Evolutionary conservation across 2,888 invertebrate genomes (phyloP).

Genomic region (Crepidodera aurea): DNA sequence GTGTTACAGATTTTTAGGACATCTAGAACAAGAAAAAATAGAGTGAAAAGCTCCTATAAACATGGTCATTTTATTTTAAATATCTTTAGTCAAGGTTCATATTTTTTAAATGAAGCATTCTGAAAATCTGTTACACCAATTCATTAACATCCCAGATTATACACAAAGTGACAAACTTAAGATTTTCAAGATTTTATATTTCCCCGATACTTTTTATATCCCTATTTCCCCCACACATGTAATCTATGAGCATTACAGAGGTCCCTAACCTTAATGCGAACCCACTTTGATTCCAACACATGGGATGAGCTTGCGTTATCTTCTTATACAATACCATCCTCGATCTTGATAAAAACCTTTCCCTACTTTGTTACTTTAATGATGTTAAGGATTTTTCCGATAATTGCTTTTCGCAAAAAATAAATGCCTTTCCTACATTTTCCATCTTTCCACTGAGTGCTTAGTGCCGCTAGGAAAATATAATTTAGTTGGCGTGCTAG

Average conservation of each 20-base stretch:
- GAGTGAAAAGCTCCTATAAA: no score
- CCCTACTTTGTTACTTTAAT: slow-evolving; percentile 44
- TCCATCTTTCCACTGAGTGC: slow-evolving; percentile 14
- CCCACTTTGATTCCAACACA: slow-evolving; percentile 45
- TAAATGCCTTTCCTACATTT: slow-evolving; percentile 16
- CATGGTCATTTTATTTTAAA: no score
- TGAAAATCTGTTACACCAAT: no score
- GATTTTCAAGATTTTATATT: no score
- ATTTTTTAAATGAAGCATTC: no score
- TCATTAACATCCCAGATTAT: no score
- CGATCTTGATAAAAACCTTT: slow-evolving; percentile 40
- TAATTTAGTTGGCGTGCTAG: slow-evolving; percentile 1
- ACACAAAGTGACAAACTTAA: no score
- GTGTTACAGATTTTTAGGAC: no score
- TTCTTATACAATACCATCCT: slow-evolving; percentile 39
- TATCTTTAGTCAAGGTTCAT: no score
- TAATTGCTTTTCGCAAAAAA: slow-evolving; percentile 40
- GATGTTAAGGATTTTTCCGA: slow-evolving; percentile 42
- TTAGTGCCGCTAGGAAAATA: slow-evolving; percentile 8
- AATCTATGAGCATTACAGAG: slow-evolving; percentile 40
- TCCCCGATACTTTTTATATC: not conserved
- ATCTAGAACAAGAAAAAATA: no score
- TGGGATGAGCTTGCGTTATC: slow-evolving; percentile 43
- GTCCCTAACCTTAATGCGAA: slow-evolving; percentile 36
- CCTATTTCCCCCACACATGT: slow-evolving; percentile 31